Conservation (phyloP, 2,888 invertebrate species). For the Thymelicus sylvestris region DNA sequence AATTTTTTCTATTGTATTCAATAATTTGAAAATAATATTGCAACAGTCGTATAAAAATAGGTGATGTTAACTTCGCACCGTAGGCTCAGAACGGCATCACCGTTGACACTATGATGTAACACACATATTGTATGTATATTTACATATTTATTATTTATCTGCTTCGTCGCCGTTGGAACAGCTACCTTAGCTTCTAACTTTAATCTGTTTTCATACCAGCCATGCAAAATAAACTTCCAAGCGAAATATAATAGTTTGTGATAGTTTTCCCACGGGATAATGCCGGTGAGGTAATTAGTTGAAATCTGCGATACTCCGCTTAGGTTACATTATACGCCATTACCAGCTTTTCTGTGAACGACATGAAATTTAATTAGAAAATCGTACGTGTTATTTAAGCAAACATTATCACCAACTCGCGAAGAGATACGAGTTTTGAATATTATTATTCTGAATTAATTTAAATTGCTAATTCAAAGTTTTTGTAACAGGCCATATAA, state of each 20-base stretch:
- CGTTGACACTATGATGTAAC: too few species aligned
- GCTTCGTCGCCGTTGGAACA: neutral
- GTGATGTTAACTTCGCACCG: too few species aligned
- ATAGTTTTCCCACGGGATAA: slow-evolving; percentile 32
- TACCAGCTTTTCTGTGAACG: slow-evolving; percentile 13
- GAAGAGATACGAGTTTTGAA: too few species aligned
- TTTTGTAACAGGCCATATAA: too few species aligned
- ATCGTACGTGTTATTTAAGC: neutral
- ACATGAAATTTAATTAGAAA: slow-evolving; percentile 1
- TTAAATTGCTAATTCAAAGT: too few species aligned
- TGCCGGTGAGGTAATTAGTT: slow-evolving; percentile 19
- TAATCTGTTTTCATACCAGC: slow-evolving; percentile 36
- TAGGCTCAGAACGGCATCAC: too few species aligned
- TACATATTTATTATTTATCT: too few species aligned
- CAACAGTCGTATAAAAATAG: too few species aligned
- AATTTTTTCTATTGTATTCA: too few species aligned
- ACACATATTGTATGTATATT: too few species aligned
- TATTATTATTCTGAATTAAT: too few species aligned
- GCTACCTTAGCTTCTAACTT: slow-evolving; percentile 6
- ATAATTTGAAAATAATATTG: too few species aligned
- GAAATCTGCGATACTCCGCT: slow-evolving; percentile 18
- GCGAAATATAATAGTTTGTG: slow-evolving; percentile 29
- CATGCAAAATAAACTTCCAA: slow-evolving; percentile 33
- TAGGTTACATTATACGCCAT: neutral
- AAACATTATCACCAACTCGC: neutral